Conservation (phyloP, 1,140 invertebrate species). For the Macrotrachela quadricornifera region DNA sequence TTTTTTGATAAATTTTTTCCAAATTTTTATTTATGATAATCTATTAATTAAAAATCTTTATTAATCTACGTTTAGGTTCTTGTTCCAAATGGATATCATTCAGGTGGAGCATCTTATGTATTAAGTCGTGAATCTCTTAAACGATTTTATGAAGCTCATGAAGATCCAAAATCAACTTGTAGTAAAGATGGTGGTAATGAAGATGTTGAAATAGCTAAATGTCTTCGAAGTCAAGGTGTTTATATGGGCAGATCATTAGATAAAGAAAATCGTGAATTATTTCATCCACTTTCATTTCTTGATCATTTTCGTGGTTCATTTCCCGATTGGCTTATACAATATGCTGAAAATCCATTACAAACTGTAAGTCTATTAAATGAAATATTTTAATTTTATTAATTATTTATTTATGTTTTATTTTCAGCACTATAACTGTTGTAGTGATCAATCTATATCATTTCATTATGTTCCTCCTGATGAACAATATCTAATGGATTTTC, state of each 20-base stretch:
- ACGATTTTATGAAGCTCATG: constrained; percentile 8
- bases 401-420: no score
- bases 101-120: constrained; percentile 49
- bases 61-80: constrained; percentile 15
- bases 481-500: no score
- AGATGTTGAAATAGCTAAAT: constrained; percentile 80
- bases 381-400: no score
- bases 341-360: no score
- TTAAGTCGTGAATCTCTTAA: constrained; percentile 39
- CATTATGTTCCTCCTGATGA: no score
- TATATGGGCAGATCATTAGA: constrained; percentile 64
- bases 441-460: no score
- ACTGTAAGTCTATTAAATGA: no score
- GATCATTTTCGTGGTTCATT: background rate
- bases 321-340: no score
- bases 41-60: no score
- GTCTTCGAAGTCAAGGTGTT: constrained; percentile 63
- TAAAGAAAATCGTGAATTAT: constrained; percentile 54
- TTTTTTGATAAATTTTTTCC: no score
- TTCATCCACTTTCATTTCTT: constrained; percentile 38
- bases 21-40: no score
- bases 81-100: constrained; percentile 16
- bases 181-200: constrained; percentile 39
- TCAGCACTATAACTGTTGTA: no score
- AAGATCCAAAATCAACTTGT: constrained; percentile 19